Conservation (phyloP, 2,113 vertebrate species). For the Mormoops blainvillei region DNA sequence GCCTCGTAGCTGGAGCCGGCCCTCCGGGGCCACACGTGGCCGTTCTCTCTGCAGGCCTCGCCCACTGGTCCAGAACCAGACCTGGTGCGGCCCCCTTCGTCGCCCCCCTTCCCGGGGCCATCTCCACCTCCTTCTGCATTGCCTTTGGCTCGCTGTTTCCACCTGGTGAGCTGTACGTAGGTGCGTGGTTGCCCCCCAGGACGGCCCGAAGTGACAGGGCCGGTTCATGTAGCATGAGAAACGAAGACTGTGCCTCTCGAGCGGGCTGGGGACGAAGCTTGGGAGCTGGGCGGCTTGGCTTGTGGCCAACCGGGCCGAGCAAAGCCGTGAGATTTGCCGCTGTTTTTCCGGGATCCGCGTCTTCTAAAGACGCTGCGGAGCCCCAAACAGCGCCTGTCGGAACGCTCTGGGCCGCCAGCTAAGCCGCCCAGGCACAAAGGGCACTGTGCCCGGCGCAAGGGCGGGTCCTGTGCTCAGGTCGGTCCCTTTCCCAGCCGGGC, state of each 20-base stretch:
- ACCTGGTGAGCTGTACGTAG: neutral
- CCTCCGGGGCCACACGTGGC: rapidly evolving
- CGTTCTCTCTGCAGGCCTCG: neutral
- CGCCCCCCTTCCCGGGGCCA: neutral
- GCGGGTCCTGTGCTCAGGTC: neutral
- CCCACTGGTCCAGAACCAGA: neutral
- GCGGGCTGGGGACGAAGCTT: neutral
- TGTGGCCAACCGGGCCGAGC: neutral
- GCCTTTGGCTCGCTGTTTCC: neutral
- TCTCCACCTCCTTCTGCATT: neutral
- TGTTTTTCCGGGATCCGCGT: neutral
- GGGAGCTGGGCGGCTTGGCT: neutral
- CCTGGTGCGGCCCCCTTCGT: neutral
- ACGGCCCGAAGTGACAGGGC: neutral
- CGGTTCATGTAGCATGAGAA: neutral
- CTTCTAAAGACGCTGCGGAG: neutral
- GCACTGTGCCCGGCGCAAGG: neutral
- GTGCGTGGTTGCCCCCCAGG: neutral
- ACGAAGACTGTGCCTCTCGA: neutral
- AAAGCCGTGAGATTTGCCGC: neutral
- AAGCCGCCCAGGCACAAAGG: neutral
- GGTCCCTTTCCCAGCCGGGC: no score
- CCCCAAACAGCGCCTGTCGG: neutral
- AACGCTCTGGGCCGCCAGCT: neutral
- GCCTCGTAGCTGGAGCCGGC: rapidly evolving